phyloP scores from a whole-genome alignment of 2,797 vertebrate species.

The Cichlasoma orientale region DNA sequence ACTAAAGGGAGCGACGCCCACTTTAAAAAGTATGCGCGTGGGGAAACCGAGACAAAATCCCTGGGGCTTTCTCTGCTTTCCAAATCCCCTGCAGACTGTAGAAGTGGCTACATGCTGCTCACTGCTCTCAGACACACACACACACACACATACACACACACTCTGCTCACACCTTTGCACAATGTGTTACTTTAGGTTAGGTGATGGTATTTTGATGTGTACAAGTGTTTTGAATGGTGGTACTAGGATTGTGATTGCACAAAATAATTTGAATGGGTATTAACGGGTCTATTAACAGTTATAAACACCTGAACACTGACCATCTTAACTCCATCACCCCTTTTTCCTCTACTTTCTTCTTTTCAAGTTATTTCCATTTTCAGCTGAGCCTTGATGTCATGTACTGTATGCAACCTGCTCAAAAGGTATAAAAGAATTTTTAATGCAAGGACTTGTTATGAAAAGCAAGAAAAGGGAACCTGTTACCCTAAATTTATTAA shows the following conservation, averaged over 20 bases:
- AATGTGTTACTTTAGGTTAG: slow-evolving; percentile 40
- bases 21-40: slow-evolving; percentile 24
- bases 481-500: no score
- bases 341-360: background rate
- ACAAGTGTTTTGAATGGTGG: background rate
- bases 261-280: no score
- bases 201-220: background rate
- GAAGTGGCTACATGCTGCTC: slow-evolving; percentile 66
- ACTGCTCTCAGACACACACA: slow-evolving; percentile 25
- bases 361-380: background rate
- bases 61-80: slow-evolving; percentile 44
- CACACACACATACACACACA: slow-evolving; percentile 24
- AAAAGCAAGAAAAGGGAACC: no score
- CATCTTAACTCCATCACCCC: background rate
- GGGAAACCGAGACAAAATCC: slow-evolving; percentile 41
- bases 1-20: slow-evolving; percentile 40
- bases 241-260: background rate
- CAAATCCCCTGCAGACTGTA: slow-evolving; percentile 51
- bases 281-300: no score
- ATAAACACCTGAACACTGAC: no score
- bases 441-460: no score
- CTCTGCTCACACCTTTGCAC: slow-evolving; percentile 28
- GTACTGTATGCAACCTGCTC: background rate
- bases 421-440: background rate
- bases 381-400: background rate